A percentile compares a stretch with the other conserved stretches of the same genome.
These are phyloP conservation scores for Thaumetopoea pityocampa DNA, from an alignment of 1,140 invertebrate species.

Conservation along the genomic window DNA sequence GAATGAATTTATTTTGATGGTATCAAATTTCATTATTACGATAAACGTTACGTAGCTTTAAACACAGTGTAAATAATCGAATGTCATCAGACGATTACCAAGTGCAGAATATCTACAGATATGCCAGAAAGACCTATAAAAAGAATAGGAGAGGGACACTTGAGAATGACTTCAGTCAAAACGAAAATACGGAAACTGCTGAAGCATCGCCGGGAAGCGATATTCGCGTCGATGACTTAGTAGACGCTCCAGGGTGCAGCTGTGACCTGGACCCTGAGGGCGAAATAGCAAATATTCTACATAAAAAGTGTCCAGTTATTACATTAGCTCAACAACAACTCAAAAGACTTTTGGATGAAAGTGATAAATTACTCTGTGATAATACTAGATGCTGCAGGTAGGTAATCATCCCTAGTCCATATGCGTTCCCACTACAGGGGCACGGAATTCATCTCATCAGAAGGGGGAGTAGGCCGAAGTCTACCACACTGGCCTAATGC, in stretches of 20 bases:
- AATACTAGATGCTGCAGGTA: slow-evolving; percentile 51
- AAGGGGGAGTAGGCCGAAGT: too few species aligned
- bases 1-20: too few species aligned
- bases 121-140: slow-evolving; percentile 36
- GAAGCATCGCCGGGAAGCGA: slow-evolving; percentile 38
- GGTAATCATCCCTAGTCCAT: too few species aligned
- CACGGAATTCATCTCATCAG: too few species aligned
- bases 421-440: too few species aligned
- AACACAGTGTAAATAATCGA: slow-evolving; percentile 2
- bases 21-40: too few species aligned
- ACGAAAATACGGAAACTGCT: slow-evolving; percentile 21
- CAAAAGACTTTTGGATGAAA: slow-evolving; percentile 51
- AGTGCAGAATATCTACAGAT: slow-evolving; percentile 35
- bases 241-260: slow-evolving; percentile 37
- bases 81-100: slow-evolving; percentile 32
- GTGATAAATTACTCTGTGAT: slow-evolving; percentile 44
- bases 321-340: slow-evolving; percentile 60
- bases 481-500: too few species aligned
- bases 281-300: slow-evolving; percentile 55
- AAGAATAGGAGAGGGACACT: slow-evolving; percentile 22
- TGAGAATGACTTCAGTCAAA: slow-evolving; percentile 16
- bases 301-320: slow-evolving; percentile 64
- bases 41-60: too few species aligned
- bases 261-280: slow-evolving; percentile 48
- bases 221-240: slow-evolving; percentile 17